Percentiles rank a stretch among this genome's conserved stretches.
phyloP scores from a whole-genome alignment of 2,113 vertebrate species.

The Nyctibius bracteatus region DNA sequence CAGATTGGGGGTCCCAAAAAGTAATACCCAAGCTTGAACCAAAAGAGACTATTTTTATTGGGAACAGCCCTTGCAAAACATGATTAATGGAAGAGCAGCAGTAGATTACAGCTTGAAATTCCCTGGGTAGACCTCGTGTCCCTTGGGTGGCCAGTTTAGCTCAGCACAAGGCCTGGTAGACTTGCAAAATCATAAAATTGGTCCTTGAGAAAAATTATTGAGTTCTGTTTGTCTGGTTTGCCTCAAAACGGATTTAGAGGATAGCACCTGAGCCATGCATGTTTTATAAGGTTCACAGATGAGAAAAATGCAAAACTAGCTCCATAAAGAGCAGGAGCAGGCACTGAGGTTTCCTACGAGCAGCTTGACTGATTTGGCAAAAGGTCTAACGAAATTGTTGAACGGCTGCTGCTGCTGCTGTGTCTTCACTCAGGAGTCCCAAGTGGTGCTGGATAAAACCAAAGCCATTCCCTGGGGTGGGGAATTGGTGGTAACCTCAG shows the following conservation, averaged over 20 bases:
- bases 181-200: background rate
- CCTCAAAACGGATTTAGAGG: background rate
- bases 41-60: background rate
- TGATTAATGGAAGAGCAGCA: background rate
- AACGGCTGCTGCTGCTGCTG: background rate
- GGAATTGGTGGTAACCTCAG: background rate
- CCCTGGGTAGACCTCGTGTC: background rate
- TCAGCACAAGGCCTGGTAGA: background rate
- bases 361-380: background rate
- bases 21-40: background rate
- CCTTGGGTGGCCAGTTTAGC: background rate
- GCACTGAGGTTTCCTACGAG: background rate
- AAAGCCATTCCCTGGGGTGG: background rate
- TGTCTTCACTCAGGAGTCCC: background rate
- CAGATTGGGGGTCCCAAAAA: background rate
- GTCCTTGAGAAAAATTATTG: background rate
- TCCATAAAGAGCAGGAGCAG: background rate
- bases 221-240: background rate
- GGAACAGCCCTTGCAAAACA: background rate
- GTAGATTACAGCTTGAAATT: rapidly evolving
- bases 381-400: rapidly evolving
- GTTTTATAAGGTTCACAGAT: background rate
- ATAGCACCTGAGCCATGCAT: background rate
- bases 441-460: background rate
- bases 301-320: background rate